Evolutionary conservation across 2,113 vertebrate species (phyloP), one percentile per base, ranked within the genome.

Genomic region (Sinocyclocheilus maitianheensis): DNA sequence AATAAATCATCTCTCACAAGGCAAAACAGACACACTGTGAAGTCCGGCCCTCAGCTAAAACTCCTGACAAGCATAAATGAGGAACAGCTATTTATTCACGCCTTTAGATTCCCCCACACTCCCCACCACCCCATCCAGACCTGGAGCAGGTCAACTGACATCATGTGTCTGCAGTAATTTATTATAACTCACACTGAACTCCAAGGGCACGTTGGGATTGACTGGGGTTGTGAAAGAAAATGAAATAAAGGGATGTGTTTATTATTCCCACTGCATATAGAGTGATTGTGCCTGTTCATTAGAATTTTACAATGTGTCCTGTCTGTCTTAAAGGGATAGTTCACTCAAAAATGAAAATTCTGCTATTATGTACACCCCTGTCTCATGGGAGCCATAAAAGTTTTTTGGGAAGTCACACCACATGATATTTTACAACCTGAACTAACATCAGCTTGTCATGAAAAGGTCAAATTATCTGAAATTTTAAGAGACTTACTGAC

Each of bases 21-120:
- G 90, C 90, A 93, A 93, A 93, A 93, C 90, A 91, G 92, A 88
- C 90, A 92, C 90, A 92, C 92, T 90, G 82, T 91, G 92, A 91
- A 90, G 81, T 87, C 51, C n/a, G 89, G 87, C 91, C 83, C 85
- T 88, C 75, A 87, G 91, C 87, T 89, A 90, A 90, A 91, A 91
- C 5, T 85, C 86, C 84, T 88, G 90, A 93, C 90, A 90, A 93
- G 91, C 91, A 87, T 87, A 92, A 89, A 91, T 81, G 89, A 58
- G 89, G 82, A 92, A 85, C 69, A 90, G 87, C 89, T 85, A 85
- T 91, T 92, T 89, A 90, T 89, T 87, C 88, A 91, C 85, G 77
- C 88, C 65, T 88, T 81, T 79, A 85, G 89, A 86, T 78, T 79
- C 75, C 14, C 24, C 48, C 77, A 69, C 63, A 13, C 81, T 75